phyloP scores from a whole-genome alignment of 2,113 vertebrate species.

The Oncorhynchus tshawytscha region DNA sequence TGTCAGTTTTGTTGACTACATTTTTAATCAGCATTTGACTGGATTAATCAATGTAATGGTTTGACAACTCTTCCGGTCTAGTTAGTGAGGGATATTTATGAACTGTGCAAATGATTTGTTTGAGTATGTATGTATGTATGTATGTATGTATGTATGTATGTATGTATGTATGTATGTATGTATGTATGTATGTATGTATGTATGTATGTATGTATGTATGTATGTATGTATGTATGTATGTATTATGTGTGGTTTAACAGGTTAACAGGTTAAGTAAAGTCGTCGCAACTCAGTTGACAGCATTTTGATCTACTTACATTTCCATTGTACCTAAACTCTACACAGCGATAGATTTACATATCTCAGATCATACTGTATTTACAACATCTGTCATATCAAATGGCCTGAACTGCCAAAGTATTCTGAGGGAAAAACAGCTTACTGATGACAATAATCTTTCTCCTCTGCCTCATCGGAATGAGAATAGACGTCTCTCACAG shows the following conservation, averaged over 20 bases:
- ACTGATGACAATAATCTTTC: background rate
- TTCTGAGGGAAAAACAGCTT: background rate
- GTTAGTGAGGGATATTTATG: constrained; percentile 63
- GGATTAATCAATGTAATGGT: constrained; percentile 82
- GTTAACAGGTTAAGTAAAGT: constrained; percentile 24
- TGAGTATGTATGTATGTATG: constrained; percentile 17
- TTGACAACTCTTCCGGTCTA: constrained; percentile 73
- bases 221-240: constrained; percentile 7
- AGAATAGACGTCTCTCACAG: background rate
- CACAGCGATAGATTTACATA: background rate
- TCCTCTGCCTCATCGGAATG: background rate
- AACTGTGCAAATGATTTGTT: constrained; percentile 31
- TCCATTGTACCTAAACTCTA: background rate
- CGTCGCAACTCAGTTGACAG: constrained; percentile 25
- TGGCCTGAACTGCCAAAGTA: no score
- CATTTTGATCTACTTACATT: background rate
- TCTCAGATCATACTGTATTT: background rate
- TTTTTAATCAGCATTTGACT: constrained; percentile 81
- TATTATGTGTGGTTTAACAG: constrained; percentile 16
- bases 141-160: no score
- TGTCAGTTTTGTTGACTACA: constrained; percentile 65
- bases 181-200: constrained; percentile 17
- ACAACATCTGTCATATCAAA: background rate
- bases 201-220: constrained; percentile 11
- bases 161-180: constrained; percentile 16